Base-by-base conservation (phyloP, 2,797 vertebrate genomes). In the Galago senegalensis region DNA sequence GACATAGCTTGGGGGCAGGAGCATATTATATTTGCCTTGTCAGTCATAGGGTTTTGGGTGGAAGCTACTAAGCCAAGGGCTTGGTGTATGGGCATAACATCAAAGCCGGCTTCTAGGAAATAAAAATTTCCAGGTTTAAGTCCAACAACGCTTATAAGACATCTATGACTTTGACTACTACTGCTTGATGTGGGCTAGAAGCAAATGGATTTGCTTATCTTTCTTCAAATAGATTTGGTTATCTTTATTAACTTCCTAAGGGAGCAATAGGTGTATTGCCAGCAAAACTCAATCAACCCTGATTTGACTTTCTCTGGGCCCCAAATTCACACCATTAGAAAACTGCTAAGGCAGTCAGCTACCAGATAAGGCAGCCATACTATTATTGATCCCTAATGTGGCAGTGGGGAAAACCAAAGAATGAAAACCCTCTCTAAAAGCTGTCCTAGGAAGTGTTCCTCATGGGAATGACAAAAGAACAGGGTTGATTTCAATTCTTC, bases 241-340 rank as follows among this genome's bases (percentile, higher is more conserved):
- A 86, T 27, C n/a, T 87, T 87, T 87, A 31, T 86, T 82, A 83
- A 34, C 79, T 92, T 94, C 46, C 46, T n/a, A n/a, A 86, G 65
- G 63, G 2, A 77, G 14, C 16, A 60, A 7, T 53, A 53, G 13
- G 13, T 53, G 13, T 34, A 69, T 93, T 65, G 40, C 75, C 29
- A 75, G 58, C 12, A 87, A 93, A 87, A 84, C 6, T 7, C 6
- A 72, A 69, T 9, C 1, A 69, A 49, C 4, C 43, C 43, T 65
- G 17, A 31, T 67, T 90, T 20, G 90, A 56, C 21, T 2, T 43
- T 67, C 49, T 65, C 25, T 73, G 46, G 58, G 63, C 13, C 29
- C 2, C 18, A 63, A 70, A 80, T 72, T 92, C 76, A 72, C 40
- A 85, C 16, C 21, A 14, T 61, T 29, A 73, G 46, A 69, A 93